Evolutionary conservation across 2,797 vertebrate species (phyloP).

Genomic region (Zalophus californianus): DNA sequence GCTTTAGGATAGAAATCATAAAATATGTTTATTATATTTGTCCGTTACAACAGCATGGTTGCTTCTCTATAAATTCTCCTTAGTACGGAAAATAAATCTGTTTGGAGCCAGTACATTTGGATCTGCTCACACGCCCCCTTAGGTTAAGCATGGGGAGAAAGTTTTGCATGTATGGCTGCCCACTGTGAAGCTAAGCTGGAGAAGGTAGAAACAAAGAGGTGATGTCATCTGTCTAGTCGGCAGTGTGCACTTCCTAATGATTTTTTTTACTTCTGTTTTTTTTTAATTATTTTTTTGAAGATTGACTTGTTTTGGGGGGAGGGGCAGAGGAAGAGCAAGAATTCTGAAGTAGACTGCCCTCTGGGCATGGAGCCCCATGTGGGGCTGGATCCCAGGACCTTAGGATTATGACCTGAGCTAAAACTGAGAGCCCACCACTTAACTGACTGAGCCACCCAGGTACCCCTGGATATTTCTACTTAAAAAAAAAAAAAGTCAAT

Average conservation of each 20-base stretch:
- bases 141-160: not conserved
- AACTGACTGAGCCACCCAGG: not conserved
- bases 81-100: not conserved
- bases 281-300: not conserved
- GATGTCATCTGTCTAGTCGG: not conserved
- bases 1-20: conserved; percentile 13
- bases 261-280: not conserved
- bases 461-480: not conserved
- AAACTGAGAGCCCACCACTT: too few relatives aligned
- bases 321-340: not conserved
- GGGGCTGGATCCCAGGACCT: not conserved
- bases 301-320: not conserved
- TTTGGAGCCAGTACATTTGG: not conserved
- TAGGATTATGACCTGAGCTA: not conserved
- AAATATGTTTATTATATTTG: conserved; percentile 17
- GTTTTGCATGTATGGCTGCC: not conserved
- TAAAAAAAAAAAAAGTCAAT: not conserved
- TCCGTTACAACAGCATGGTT: not conserved
- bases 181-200: not conserved
- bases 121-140: not conserved
- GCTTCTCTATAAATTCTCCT: not conserved
- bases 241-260: not conserved
- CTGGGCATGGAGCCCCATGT: not conserved
- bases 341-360: not conserved
- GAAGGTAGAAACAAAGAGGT: not conserved